Evolutionary conservation across 2,797 vertebrate species (phyloP), one percentile per base, ranked within the genome.

Genomic region (Sarcoramphus papa): DNA sequence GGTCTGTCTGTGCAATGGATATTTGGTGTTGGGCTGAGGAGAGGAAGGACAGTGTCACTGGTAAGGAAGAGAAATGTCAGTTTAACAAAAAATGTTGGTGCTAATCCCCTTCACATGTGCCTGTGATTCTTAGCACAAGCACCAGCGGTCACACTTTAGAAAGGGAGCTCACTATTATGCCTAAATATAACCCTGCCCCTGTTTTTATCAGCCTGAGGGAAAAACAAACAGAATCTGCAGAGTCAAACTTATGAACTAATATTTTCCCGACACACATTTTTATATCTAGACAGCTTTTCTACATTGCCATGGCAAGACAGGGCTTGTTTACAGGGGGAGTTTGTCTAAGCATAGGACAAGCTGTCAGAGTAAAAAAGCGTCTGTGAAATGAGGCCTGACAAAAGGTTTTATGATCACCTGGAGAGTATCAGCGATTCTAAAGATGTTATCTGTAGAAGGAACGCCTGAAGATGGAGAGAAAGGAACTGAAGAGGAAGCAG

Each of bases 331-430:
- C 62, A 54, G 30, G 15, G 19, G 2, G 12, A 78, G 33, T 78
- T 88, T 86, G 17, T 77, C 69, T 92, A 92, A 86, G 45, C 37
- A 77, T 18, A 40, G 31, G 64, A 78, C 40, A 88, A 87, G 27
- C 41, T 86, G 83, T 93, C 95, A 95, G 57, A 81, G 25, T 69
- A 22, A 91, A 85, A 86, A 81, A 75, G 10, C 2, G 3, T 47
- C 69, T 84, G 41, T 72, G 73, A 90, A 94, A 90, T 81, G 37
- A 83, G 27, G 28, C 31, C 72, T 92, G 75, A 95, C 53, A 73
- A 95, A 93, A 86, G n/a, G 37, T 88, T 86, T 94, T 86, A 78
- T 84, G 65, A 75, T 88, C 57, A 94, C 77, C 83, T 93, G 80
- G 33, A 78, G 21, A 64, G 27, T 41, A 77, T 77, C 60, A 93